Evolutionary conservation across 2,888 invertebrate genomes (phyloP).

Genomic region (Microchrysa polita): DNA sequence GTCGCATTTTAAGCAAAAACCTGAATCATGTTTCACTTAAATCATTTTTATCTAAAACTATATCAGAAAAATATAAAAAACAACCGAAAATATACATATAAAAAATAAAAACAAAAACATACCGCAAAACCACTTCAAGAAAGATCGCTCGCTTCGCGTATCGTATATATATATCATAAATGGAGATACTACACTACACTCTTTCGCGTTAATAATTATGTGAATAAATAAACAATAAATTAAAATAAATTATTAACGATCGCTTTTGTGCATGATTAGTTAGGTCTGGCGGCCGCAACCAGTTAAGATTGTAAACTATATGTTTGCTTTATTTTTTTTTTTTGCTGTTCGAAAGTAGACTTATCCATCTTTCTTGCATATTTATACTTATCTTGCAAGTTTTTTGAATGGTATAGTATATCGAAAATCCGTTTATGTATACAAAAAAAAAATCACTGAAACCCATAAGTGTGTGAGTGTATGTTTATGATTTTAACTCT

Average conservation of each 20-base stretch:
- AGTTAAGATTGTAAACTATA: neutral
- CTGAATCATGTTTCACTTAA: neutral
- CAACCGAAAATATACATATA: neutral
- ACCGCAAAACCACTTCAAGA: neutral
- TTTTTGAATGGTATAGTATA: too few species aligned
- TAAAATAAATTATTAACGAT: slow-evolving; percentile 38
- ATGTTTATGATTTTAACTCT: neutral
- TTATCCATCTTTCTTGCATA: slow-evolving; percentile 11
- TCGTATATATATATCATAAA: neutral
- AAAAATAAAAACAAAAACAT: slow-evolving; percentile 12
- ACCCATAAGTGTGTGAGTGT: neutral
- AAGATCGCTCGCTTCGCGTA: neutral
- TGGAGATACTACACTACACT: too few species aligned
- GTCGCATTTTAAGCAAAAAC: slow-evolving; percentile 2
- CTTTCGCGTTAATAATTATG: slow-evolving; percentile 18
- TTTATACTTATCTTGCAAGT: neutral
- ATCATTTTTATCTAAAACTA: slow-evolving; percentile 8
- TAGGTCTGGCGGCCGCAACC: slow-evolving; percentile 4
- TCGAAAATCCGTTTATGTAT: too few species aligned
- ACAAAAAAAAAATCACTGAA: too few species aligned
- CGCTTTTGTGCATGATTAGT: slow-evolving; percentile 20
- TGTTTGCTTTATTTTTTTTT: slow-evolving; percentile 16
- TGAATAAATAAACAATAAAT: slow-evolving; percentile 33
- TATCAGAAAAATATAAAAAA: neutral
- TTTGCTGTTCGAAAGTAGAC: slow-evolving; percentile 16